phyloP scores from a whole-genome alignment of 2,888 invertebrate genomes.

The Dexiosoma caninum region DNA sequence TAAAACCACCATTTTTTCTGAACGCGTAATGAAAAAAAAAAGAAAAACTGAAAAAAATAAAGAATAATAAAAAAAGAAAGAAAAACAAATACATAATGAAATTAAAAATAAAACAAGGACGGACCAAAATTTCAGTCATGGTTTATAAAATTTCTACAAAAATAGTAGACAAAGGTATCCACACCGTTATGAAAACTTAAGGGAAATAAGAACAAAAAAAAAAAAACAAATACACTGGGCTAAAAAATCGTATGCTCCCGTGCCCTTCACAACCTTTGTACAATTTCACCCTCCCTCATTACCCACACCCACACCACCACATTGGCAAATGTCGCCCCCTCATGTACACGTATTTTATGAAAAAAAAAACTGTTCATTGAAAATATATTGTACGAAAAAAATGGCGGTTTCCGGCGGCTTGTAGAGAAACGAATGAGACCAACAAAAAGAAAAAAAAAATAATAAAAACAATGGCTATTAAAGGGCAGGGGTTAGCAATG shows the following conservation, averaged over 20 bases:
- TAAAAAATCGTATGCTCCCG: background rate
- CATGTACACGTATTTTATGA: too few species aligned
- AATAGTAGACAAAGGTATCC: background rate
- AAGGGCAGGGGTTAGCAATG: conserved; percentile 61
- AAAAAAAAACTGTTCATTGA: conserved; percentile 38
- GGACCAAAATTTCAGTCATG: conserved; percentile 11
- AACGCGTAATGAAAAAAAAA: conserved; percentile 1
- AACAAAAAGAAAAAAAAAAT: conserved; percentile 49
- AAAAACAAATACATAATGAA: background rate
- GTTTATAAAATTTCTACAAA: conserved; percentile 4
- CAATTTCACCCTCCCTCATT: conserved; percentile 11
- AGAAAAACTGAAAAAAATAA: background rate
- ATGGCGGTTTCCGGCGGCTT: conserved; percentile 69
- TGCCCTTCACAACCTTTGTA: background rate
- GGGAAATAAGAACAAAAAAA: background rate
- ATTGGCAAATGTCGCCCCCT: conserved; percentile 61
- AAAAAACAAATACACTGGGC: conserved; percentile 20
- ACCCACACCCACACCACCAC: conserved; percentile 35
- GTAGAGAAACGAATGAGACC: conserved; percentile 57
- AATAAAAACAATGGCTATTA: conserved; percentile 25
- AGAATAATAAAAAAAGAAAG: background rate
- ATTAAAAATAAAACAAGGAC: conserved; percentile 15
- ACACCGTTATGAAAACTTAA: conserved; percentile 50
- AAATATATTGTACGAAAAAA: conserved; percentile 66
- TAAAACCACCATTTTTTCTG: conserved; percentile 62